Evolutionary conservation across 2,888 invertebrate genomes (phyloP), one percentile per base, ranked within the genome.

Genomic region (Plusia festucae): DNA sequence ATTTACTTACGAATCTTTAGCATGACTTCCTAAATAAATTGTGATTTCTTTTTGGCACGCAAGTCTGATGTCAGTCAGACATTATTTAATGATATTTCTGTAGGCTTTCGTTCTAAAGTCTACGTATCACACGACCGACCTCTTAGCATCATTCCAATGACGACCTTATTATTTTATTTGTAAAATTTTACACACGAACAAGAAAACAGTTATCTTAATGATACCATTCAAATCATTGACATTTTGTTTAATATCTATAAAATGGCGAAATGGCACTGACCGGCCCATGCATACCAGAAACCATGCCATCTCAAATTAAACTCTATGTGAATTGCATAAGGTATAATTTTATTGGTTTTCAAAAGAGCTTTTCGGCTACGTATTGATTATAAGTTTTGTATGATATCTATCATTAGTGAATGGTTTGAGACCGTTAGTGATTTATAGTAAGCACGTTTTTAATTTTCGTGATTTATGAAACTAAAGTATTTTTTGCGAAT

Each of bases 141-240:
- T 32, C 57, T n/a, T 59, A 63, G 60, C 77, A 72, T 63, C 44
- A 27, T 58, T 72, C 20, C 27, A 9, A n/a, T 46, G 72, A 57
- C 64, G 72, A 57, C 64, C 81, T 49, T 65, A 57, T 70, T 79
- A 51, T n/a, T 16, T 51, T 72, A 75, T 71, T 60, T 65, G 61
- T 80, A 64, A 71, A 65, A 64, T 65, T 73, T 73, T 59, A 77
- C 75, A 69, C 75, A 71, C 69, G 2, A 4, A n/a, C 18, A 22
- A 15, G 46, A 66, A 46, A 60, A 75, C 79, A 75, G 81, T 76
- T 79, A 79, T 40, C 53, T 53, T 80, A 80, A 79, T 79, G 74
- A 69, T 66, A 74, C 66, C 64, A 71, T 69, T 68, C 68, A 78
- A 73, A 79, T 75, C 65, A 75, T 81, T 82, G 82, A 82, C 77